Percentiles rank a stretch among this genome's conserved stretches.
These are phyloP conservation scores for Eciton burchellii DNA, from an alignment of 1,140 invertebrate genomes.

Conservation along the genomic window DNA sequence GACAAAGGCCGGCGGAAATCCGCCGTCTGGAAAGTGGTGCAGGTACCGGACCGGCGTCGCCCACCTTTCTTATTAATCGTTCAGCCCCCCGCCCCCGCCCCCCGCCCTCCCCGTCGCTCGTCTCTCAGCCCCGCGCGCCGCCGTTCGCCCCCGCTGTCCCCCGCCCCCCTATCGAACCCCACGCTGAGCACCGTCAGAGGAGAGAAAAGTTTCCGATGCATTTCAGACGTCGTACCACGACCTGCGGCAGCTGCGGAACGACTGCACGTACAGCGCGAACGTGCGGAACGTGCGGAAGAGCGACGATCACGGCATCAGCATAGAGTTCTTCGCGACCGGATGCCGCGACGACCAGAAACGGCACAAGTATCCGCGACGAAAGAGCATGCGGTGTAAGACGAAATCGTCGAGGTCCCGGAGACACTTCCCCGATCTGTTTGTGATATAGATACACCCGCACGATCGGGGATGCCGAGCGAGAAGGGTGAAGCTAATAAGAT, in stretches of 20 bases:
- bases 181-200: no score
- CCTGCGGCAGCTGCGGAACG: conserved; percentile 66
- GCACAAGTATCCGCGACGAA: conserved; percentile 52
- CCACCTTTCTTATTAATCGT: no score
- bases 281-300: conserved; percentile 64
- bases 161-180: no score
- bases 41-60: conserved; percentile 55
- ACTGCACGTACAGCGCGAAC: conserved; percentile 74
- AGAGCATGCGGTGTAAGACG: conserved; percentile 68
- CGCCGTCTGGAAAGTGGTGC: conserved; percentile 56
- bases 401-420: conserved; percentile 69
- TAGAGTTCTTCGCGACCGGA: conserved; percentile 73
- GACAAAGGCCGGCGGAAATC: conserved; percentile 48
- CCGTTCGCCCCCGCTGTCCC: no score
- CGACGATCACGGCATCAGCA: conserved; percentile 62
- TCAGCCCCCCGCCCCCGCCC: no score
- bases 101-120: no score
- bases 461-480: no score
- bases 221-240: conserved; percentile 71
- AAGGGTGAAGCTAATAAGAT: background rate
- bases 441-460: conserved; percentile 34
- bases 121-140: no score
- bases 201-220: background rate
- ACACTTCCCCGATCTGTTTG: conserved; percentile 32
- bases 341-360: conserved; percentile 64